Base-by-base conservation (phyloP, 2,797 vertebrate species). In the Clarias fuscus region DNA sequence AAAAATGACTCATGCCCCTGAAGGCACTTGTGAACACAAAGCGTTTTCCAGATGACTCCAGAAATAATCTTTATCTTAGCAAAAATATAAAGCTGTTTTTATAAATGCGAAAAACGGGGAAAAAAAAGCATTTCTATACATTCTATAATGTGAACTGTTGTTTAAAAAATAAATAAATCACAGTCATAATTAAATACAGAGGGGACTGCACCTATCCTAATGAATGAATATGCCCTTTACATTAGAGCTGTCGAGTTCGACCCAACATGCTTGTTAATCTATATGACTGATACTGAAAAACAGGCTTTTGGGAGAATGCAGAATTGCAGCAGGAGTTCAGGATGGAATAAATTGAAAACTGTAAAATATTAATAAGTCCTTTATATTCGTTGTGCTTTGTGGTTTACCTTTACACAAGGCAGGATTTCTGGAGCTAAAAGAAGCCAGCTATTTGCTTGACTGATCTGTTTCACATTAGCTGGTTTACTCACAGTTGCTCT, bases 1-100 rank as follows among this genome's bases (percentile, higher is more conserved):
- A 78, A 27, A 53, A 90, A 48, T 84, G 84, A 82, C 89, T 91
- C 24, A 30, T 64, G 58, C 59, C 58, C 65, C 75, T 30, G 65
- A 18, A 80, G 76, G 64, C 65, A 59, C 33, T 27, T 22, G 20
- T 0, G 33, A 37, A 61, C 53, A 71, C 20, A 68, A 72, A 22
- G 14, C 68, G n/a, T 65, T 30, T 58, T 30, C 27, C 27, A 53
- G 18, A 62, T 30, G 62, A 77, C 11, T 83, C 40, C 15, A 14
- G 58, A 85, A 85, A 71, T 24, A 79, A 33, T 15, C 17, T 30
- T 71, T 64, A 48, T 64, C 33, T n/a, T 33, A 59, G 53, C 4
- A 40, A 58, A 40, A 33, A 40, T 43, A 85, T 58, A 53, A 48
- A 58, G 40, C 37, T 30, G 18, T 27, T n/a, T 80, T 64, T 8